Percentiles rank a stretch among this genome's conserved stretches.
These are phyloP conservation scores for Cacoxenus indagator DNA, from an alignment of 2,888 invertebrate species.

Conservation along the genomic window DNA sequence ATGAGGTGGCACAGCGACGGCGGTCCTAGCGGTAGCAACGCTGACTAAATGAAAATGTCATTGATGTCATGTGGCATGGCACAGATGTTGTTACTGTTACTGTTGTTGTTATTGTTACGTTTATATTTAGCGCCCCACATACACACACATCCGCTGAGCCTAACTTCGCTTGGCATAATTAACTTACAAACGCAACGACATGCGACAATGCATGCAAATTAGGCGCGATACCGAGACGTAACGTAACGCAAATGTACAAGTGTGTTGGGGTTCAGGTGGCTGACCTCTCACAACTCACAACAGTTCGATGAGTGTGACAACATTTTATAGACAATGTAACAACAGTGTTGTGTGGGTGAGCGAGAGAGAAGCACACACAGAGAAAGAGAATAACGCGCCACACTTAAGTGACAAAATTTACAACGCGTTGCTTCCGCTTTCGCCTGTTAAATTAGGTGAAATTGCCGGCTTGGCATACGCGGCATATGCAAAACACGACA, in stretches of 20 bases:
- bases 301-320: not conserved
- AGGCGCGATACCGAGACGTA: constrained; percentile 26
- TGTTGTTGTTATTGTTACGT: constrained; percentile 24
- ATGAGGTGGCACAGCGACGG: constrained; percentile 1
- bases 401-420: constrained; percentile 30
- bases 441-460: constrained; percentile 1
- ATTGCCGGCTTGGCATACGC: constrained; percentile 16
- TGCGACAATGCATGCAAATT: constrained; percentile 58
- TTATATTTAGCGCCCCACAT: not conserved
- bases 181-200: constrained; percentile 39
- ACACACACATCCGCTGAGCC: constrained; percentile 21
- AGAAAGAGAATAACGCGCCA: not conserved
- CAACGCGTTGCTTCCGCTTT: constrained; percentile 15
- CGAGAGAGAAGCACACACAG: too few species aligned
- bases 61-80: constrained; percentile 22
- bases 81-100: constrained; percentile 4
- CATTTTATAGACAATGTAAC: not conserved
- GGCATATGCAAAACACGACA: constrained; percentile 14
- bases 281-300: not conserved
- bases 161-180: constrained; percentile 44
- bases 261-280: not conserved
- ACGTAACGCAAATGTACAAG: constrained; percentile 6
- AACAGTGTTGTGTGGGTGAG: not conserved
- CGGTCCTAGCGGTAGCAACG: not conserved
- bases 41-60: constrained; percentile 27